Conservation (phyloP, 2,797 vertebrate genomes). For the Falco biarmicus region DNA sequence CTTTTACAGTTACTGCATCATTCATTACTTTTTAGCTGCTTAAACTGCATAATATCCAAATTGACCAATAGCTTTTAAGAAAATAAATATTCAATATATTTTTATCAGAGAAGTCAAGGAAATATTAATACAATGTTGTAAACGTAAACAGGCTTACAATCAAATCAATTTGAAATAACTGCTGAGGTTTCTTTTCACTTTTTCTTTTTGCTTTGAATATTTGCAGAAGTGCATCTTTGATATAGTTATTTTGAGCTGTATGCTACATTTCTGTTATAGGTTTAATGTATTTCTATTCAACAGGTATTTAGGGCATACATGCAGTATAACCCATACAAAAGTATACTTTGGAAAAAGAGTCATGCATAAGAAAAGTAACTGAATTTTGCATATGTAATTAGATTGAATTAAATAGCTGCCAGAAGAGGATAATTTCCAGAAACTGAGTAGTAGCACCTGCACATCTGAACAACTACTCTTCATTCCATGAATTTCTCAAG, state of each 20-base stretch:
- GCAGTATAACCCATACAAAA: background rate
- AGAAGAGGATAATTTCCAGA: conserved; percentile 65
- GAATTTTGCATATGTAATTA: conserved; percentile 60
- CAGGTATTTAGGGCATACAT: background rate
- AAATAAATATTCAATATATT: background rate
- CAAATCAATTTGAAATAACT: background rate
- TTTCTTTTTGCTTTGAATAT: background rate
- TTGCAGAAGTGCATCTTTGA: background rate
- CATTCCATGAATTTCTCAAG: conserved; percentile 66
- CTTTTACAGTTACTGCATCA: background rate
- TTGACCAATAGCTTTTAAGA: background rate
- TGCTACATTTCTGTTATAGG: background rate
- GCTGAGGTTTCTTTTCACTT: no score
- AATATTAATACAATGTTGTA: background rate
- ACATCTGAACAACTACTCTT: conserved; percentile 51
- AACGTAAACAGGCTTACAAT: background rate
- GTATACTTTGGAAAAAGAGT: conserved; percentile 32
- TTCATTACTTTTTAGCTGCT: background rate
- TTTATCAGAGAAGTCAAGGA: background rate
- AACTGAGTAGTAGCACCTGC: conserved; percentile 71
- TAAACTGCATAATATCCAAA: background rate
- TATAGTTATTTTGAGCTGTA: background rate
- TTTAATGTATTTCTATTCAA: background rate
- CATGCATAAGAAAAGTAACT: background rate
- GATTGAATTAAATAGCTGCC: conserved; percentile 33